Evolutionary conservation across 2,113 vertebrate species (phyloP), one percentile per base, ranked within the genome.

Genomic region (Parus major): DNA sequence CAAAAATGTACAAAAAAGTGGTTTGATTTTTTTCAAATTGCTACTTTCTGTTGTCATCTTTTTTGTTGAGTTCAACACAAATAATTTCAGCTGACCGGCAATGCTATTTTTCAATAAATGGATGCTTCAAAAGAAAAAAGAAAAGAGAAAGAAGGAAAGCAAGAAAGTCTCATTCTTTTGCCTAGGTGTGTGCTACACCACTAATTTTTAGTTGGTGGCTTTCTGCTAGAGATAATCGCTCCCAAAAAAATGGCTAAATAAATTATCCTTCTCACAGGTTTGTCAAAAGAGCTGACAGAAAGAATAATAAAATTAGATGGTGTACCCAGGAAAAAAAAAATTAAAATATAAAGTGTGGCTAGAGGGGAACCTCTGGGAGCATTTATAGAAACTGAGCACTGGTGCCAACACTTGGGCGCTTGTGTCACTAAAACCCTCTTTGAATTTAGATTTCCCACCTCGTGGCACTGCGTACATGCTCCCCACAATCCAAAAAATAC

Each of bases 331-430:
- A 42, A 23, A 20, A n/a, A 50, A 86, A 66, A 83, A 41, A 27
- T 25, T 44, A 63, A 76, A 88, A 44, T 5, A 33, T 12, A 8
- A 57, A 60, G 31, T 2, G 7, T 7, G 8, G 15, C 31, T 12
- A 47, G 78, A 42, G 41, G 44, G 44, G 76, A 87, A 61, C 7
- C 36, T 42, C 36, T 27, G 28, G 72, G 46, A 82, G 29, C 29
- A 44, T 39, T 50, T 46, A 27, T 2, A 85, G 86, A 59, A 79
- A 60, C 6, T 1, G 33, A 78, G 56, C 61, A 23, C 18, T 1
- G 0, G 11, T 2, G 0, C 25, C 52, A 55, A 33, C 25, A 22
- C 29, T 36, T 5, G 31, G 33, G 39, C 0, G 1, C 4, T 46
- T 14, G 14, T 0, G 0, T 33, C 56, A 11, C 56, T 60, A 29